Conservation (phyloP, 30 jellyfish, hydroid and myxozoan genomes). For the Aurelia sp. region DNA sequence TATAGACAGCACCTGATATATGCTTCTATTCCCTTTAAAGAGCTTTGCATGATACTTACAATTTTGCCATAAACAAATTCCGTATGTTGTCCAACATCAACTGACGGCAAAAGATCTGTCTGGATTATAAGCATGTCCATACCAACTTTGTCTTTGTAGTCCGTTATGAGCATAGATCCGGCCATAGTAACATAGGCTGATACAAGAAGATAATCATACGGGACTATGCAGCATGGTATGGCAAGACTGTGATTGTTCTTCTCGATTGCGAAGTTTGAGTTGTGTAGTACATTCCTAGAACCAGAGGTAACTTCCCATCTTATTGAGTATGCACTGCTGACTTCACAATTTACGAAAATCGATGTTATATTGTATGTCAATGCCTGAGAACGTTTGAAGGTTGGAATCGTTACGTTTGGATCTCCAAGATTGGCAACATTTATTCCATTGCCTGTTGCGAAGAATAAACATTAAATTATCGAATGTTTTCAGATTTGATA, state of each 20-base stretch:
- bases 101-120: slow-evolving; percentile 15
- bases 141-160: neutral
- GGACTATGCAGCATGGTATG: slow-evolving; percentile 37
- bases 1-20: too few species aligned
- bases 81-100: too few species aligned
- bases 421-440: too few species aligned
- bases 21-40: too few species aligned
- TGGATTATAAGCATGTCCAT: neutral
- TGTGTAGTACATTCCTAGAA: slow-evolving; percentile 6
- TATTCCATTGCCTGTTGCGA: too few species aligned
- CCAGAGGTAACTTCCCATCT: slow-evolving; percentile 18
- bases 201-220: slow-evolving; percentile 10
- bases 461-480: too few species aligned
- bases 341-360: slow-evolving; percentile 28
- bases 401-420: too few species aligned
- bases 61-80: too few species aligned
- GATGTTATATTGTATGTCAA: slow-evolving; percentile 17
- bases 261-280: neutral
- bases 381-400: slow-evolving; percentile 10
- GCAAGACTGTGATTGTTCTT: slow-evolving; percentile 9
- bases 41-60: too few species aligned
- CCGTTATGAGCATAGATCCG: neutral
- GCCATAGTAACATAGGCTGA: slow-evolving; percentile 19
- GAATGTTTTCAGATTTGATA: too few species aligned
- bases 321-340: slow-evolving; percentile 7